These are phyloP conservation scores for Dendrophyllia cribrosa DNA, from an alignment of 64 coral and sea anemone species.

Conservation along the genomic window DNA sequence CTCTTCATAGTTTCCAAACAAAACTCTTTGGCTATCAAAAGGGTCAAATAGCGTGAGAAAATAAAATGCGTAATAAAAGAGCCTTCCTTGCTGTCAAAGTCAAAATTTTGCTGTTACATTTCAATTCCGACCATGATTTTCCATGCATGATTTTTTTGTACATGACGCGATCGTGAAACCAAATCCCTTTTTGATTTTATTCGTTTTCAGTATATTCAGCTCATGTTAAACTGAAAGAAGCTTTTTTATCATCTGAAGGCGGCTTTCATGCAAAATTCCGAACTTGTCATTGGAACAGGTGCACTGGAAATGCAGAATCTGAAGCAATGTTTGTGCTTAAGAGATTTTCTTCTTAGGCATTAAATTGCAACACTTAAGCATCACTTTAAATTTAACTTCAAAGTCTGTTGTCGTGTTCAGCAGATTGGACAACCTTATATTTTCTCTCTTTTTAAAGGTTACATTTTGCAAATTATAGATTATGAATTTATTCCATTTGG, in stretches of 20 bases:
- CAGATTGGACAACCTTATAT: background rate
- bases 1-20: slow-evolving; percentile 5
- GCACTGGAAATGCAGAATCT: background rate
- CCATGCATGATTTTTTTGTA: background rate
- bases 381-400: background rate
- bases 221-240: background rate
- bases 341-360: background rate
- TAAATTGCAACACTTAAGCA: background rate
- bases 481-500: background rate
- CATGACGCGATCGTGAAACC: background rate
- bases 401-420: no score
- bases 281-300: background rate
- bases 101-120: background rate
- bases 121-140: background rate
- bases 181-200: background rate
- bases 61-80: background rate
- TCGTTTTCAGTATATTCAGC: background rate
- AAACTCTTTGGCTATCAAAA: background rate
- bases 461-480: background rate
- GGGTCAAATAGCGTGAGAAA: background rate
- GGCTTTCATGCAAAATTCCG: slow-evolving; percentile 26
- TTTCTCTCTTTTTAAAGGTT: background rate
- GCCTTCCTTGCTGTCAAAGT: background rate
- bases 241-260: background rate
- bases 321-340: background rate